Percentiles rank a stretch among this genome's conserved stretches.
phyloP scores from a whole-genome alignment of 2,797 vertebrate genomes.

The Myripristis murdjan region DNA sequence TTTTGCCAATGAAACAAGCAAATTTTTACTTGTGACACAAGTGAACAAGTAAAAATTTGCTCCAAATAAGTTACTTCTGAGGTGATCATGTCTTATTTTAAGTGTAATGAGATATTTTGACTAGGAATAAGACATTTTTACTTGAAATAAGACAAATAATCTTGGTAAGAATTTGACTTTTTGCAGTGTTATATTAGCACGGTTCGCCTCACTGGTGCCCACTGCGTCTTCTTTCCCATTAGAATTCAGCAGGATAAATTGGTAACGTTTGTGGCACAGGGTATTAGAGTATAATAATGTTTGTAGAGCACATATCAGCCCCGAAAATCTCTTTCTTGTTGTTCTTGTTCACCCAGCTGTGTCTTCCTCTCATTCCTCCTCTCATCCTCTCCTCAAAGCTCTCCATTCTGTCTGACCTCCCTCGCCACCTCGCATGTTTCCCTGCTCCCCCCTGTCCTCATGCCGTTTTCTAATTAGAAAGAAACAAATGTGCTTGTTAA shows the following conservation, averaged over 20 bases:
- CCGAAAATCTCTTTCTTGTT: conserved; percentile 33
- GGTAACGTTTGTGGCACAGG: conserved; percentile 2
- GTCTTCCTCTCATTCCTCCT: conserved; percentile 15
- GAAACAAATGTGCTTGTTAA: conserved; percentile 53
- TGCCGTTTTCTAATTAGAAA: conserved; percentile 41
- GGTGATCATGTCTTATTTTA: too few relatives aligned
- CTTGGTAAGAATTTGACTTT: too few relatives aligned
- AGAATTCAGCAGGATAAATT: conserved; percentile 19
- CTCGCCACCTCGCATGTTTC: conserved; percentile 8
- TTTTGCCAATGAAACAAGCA: too few relatives aligned
- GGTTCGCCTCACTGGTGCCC: too few relatives aligned
- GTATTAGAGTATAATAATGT: conserved; percentile 34
- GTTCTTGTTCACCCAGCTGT: conserved; percentile 16
- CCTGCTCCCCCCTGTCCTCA: background rate
- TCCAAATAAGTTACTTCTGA: too few relatives aligned
- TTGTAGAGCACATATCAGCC: conserved; percentile 30
- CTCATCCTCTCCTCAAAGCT: conserved; percentile 28
- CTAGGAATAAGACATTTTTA: too few relatives aligned
- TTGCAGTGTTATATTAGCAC: too few relatives aligned
- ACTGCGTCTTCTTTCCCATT: conserved; percentile 5
- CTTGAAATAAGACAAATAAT: too few relatives aligned
- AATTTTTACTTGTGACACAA: too few relatives aligned
- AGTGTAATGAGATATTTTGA: too few relatives aligned
- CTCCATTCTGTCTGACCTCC: conserved; percentile 33
- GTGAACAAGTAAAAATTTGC: too few relatives aligned